Percentiles rank a stretch among this genome's conserved stretches.
phyloP scores from a whole-genome alignment of 2,113 vertebrate genomes.

The Clarias macrocephalus region DNA sequence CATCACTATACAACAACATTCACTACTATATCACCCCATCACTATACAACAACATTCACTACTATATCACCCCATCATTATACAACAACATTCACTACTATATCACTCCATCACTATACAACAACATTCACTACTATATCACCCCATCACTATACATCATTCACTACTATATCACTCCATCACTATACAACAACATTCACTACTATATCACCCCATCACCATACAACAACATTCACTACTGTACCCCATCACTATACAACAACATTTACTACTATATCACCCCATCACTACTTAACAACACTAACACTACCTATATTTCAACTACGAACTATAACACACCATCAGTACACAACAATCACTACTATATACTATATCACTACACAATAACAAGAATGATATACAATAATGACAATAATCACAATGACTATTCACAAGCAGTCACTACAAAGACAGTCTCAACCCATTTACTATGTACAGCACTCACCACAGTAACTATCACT shows the following conservation, averaged over 20 bases:
- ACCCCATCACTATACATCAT: no score
- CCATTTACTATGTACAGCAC: background rate
- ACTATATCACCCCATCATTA: constrained; percentile 40
- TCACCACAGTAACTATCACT: constrained; percentile 59
- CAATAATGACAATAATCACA: background rate
- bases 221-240: background rate
- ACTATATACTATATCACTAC: no score
- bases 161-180: background rate
- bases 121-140: constrained; percentile 7
- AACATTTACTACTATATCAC: background rate
- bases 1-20: background rate
- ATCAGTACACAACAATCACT: background rate
- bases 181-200: background rate
- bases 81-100: background rate
- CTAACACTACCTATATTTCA: no score
- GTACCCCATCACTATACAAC: background rate
- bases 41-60: background rate
- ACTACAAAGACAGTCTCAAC: background rate
- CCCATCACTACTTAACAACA: background rate
- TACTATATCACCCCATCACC: background rate
- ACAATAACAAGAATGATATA: background rate
- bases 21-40: background rate
- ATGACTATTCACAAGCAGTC: background rate
- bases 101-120: constrained; percentile 62
- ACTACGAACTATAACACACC: background rate